These are phyloP conservation scores for Argopecten irradians DNA, from an alignment of 1,140 invertebrate genomes.

Conservation along the genomic window DNA sequence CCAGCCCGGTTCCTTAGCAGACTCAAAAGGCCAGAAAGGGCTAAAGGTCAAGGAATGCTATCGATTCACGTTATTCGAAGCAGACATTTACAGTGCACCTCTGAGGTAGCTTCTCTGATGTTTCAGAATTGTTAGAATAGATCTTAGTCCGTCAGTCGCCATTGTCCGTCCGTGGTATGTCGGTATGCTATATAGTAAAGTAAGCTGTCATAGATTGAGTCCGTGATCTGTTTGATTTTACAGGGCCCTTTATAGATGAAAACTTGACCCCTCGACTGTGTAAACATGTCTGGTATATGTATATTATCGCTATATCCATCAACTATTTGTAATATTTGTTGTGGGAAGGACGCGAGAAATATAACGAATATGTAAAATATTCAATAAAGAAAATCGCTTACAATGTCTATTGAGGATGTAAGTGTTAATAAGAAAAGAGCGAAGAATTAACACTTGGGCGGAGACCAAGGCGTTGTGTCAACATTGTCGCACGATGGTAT, in stretches of 20 bases:
- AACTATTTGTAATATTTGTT: slow-evolving; percentile 12
- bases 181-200: background rate
- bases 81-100: background rate
- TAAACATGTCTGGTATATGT: background rate
- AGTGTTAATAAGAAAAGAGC: background rate
- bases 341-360: slow-evolving; percentile 2
- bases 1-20: background rate
- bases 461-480: background rate
- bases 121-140: background rate
- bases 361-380: slow-evolving; percentile 13
- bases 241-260: background rate
- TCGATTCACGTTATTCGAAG: background rate
- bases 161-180: background rate
- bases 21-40: background rate
- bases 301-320: background rate
- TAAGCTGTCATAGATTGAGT: background rate
- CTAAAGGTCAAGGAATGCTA: background rate
- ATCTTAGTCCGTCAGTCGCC: background rate
- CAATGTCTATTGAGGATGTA: background rate
- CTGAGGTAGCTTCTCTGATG: background rate
- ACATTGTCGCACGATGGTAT: background rate
- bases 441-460: background rate
- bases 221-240: slow-evolving; percentile 11
- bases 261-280: slow-evolving; percentile 12
- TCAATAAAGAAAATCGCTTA: background rate